Base-by-base conservation (phyloP, 2,888 invertebrate species). In the Campoplex capitator region DNA sequence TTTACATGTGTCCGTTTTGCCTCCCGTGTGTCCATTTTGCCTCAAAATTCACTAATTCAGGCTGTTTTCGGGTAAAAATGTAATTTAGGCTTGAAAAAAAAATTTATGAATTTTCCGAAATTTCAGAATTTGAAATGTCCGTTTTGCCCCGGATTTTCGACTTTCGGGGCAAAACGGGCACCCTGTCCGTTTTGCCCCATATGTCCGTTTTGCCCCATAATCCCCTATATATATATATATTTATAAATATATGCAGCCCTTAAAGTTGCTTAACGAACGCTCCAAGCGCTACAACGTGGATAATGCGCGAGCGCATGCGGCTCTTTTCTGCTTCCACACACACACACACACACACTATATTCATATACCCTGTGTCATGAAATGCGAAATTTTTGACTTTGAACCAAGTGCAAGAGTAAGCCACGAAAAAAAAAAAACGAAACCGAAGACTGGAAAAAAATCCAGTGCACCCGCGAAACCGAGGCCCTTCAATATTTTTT, bases 251-350 rank as follows among this genome's bases (percentile, higher is more conserved):
- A 45, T 23, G 68, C 38, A 80, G 70, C 85, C 73, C 81, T 83
- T 83, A 83, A 82, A 84, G 78, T 88, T 70, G 65, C 84, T 85
- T 88, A 89, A 89, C 86, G 88, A 89, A 88, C 84, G 82, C 85
- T 79, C 79, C 23, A 42, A 84, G 73, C 79, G 83, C 75, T 80
- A 67, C 70, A 74, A 51, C 68, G 73, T 73, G 56, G 71, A 73
- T 78, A 70, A 48, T 45, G 71, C 45, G 62, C 58, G 74, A 35
- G 70, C 67, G 74, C 51, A 73, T 62, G 82, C 51, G 51, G 54
- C 70, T 78, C 78, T 74, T 68, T 78, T 82, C 78, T 71, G 18
- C 62, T 48, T 58, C 48, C 48, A 80, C 51, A 35, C 85, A 54
- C 67, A 48, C 54, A n/a, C n/a, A n/a, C n/a, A n/a, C n/a, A n/a